Evolutionary conservation across 2,797 vertebrate genomes (phyloP), one percentile per base, ranked within the genome.

Genomic region (Harpia harpyja): DNA sequence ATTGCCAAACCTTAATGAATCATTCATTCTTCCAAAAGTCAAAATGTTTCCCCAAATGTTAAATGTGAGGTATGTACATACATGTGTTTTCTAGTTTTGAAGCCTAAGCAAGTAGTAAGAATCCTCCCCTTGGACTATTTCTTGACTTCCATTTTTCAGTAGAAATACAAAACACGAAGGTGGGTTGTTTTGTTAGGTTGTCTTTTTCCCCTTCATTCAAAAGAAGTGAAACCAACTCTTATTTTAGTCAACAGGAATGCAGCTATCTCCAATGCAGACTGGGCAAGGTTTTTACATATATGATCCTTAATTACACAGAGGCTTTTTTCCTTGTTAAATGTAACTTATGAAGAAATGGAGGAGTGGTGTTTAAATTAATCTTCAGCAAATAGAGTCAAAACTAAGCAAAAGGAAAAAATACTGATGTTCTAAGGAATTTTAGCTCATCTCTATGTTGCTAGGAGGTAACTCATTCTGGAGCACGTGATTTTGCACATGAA

Each of bases 241-340:
- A 24, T 39, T 56, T 69, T 8, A 35, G 30, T 33, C 35, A 30
- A 14, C 17, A 75, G 14, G 32, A 80, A 59, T 54, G 11, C 14
- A 49, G 20, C 7, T 54, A 4, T 67, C 13, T 60, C 8, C n/a
- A 69, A 44, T 49, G 22, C 4, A 83, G 33, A 27, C 30, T 25
- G 8, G 25, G 12, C 12, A 72, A 53, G 12, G 4, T 7, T 85
- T 89, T 74, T 59, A 46, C 12, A 27, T 20, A 32, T 43, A 3
- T 22, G 16, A 57, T 24, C 9, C 18, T 82, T 65, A 79, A 61
- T 59, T 74, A 15, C 16, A 35, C 4, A 35, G 5, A 19, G 1
- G 9, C 0, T 0, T 37, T 85, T 78, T 37, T 30, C 1, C 14
- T 54, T 56, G 6, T 61, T 49, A 37, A 48, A 33, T 56, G 2